A percentile compares a stretch with the other conserved stretches of the same genome.
phyloP scores from a whole-genome alignment of 2,113 vertebrate genomes.

The Apistogramma diplotaenia region DNA sequence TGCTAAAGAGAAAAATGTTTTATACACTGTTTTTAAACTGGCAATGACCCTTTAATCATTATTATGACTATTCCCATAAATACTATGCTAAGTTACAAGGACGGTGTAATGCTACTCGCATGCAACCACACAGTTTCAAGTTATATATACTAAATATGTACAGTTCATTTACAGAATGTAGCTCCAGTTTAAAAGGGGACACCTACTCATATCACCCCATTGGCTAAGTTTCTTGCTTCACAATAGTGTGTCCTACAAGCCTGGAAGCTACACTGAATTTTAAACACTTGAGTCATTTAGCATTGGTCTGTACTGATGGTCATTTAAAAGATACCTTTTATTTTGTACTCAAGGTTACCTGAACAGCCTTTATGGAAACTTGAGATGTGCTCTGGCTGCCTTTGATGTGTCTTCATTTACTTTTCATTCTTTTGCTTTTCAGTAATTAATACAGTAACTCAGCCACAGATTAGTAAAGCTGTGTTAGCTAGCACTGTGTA shows the following conservation, averaged over 20 bases:
- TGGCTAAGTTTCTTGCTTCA: not conserved
- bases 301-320: not conserved
- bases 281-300: not conserved
- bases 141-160: not conserved
- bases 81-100: not conserved
- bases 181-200: not conserved
- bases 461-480: not conserved
- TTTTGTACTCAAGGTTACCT: not conserved
- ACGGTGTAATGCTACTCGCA: not conserved
- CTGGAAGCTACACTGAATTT: not conserved
- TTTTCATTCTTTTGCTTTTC: not conserved
- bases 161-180: not conserved
- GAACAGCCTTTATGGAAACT: not conserved
- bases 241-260: not conserved
- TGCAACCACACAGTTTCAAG: not conserved
- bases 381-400: not conserved
- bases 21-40: not conserved
- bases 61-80: not conserved
- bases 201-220: not conserved
- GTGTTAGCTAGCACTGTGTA: not conserved
- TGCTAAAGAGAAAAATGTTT: not conserved
- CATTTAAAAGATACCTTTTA: not conserved
- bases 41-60: conserved; percentile 6
- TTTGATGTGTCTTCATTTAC: not conserved
- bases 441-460: not conserved